phyloP scores from a whole-genome alignment of 2,113 vertebrate genomes.

The Pungitius pungitius region DNA sequence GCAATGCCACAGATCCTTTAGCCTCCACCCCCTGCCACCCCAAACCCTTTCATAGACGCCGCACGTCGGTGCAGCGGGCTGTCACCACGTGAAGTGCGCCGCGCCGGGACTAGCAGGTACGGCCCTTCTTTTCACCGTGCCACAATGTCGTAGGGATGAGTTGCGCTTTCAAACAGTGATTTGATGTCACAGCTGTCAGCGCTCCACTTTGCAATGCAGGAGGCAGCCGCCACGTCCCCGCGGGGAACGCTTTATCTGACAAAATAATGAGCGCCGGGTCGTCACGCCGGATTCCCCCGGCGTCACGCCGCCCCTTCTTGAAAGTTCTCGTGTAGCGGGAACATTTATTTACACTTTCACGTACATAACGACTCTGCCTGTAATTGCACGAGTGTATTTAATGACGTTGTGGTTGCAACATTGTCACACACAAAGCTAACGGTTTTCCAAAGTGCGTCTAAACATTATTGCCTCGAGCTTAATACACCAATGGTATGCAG shows the following conservation, averaged over 20 bases:
- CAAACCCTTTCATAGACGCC: conserved; percentile 57
- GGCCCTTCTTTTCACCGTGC: conserved; percentile 67
- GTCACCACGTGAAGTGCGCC: conserved; percentile 64
- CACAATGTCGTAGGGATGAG: conserved; percentile 67
- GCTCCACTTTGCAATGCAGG: conserved; percentile 70
- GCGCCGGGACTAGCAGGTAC: conserved; percentile 57
- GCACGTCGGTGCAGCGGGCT: conserved; percentile 62
- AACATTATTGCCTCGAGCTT: neutral
- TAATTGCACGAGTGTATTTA: neutral
- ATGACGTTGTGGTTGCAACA: conserved; percentile 21
- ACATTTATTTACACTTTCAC: conserved; percentile 6
- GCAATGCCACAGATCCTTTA: conserved; percentile 44
- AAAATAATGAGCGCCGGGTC: conserved; percentile 67
- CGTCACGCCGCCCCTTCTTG: conserved; percentile 29
- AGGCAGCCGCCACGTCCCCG: conserved; percentile 51
- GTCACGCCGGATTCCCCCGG: conserved; percentile 31
- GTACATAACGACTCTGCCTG: conserved; percentile 21
- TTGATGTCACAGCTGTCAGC: conserved; percentile 74
- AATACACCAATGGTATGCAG: neutral
- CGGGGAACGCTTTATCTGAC: conserved; percentile 65
- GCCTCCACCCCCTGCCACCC: conserved; percentile 54
- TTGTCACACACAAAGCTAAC: neutral
- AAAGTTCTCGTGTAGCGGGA: conserved; percentile 37
- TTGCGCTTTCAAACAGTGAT: conserved; percentile 70
- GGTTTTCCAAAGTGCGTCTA: neutral